Percentiles rank a stretch among this genome's conserved stretches.
Conservation (phyloP, 2,113 vertebrate species). For the Myodes glareolus region DNA sequence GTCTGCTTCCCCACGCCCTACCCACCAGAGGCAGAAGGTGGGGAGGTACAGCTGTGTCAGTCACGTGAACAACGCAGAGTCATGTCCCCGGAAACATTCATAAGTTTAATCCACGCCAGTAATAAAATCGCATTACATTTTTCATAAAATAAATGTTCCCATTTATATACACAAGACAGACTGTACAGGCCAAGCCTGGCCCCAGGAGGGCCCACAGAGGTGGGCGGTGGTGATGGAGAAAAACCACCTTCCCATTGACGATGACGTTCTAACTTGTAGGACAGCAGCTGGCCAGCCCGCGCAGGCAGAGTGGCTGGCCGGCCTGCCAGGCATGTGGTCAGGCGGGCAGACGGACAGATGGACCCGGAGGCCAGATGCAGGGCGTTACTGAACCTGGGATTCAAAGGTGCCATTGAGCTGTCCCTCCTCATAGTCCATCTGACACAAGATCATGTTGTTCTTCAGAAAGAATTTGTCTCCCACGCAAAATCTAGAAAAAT, state of each 20-base stretch:
- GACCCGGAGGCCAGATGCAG: constrained; percentile 89
- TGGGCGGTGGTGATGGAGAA: constrained; percentile 89
- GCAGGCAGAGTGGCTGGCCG: constrained; percentile 88
- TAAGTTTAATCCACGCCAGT: constrained; percentile 99
- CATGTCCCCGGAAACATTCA: constrained; percentile 89
- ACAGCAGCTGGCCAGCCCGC: constrained; percentile 91
- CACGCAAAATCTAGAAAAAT: constrained; percentile 95
- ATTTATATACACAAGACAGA: constrained; percentile 99
- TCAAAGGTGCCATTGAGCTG: constrained; percentile 99
- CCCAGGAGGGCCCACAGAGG: constrained; percentile 91
- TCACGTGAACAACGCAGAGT: constrained; percentile 70
- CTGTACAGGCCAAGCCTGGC: constrained; percentile 98
- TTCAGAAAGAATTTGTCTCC: constrained; percentile 99
- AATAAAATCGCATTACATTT: constrained; percentile 99
- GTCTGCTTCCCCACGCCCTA: accelerated
- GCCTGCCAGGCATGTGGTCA: constrained; percentile 90
- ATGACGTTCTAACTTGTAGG: constrained; percentile 93
- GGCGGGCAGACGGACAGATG: constrained; percentile 90
- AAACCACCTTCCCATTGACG: constrained; percentile 86
- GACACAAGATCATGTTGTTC: constrained; percentile 99
- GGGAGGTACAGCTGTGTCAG: not conserved
- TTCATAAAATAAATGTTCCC: constrained; percentile 99
- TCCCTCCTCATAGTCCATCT: constrained; percentile 99
- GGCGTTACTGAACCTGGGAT: constrained; percentile 97
- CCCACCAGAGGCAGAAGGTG: not conserved